Evolutionary conservation across 2,888 invertebrate species (phyloP), one percentile per base, ranked within the genome.

Genomic region (Cremastinae sp.): DNA sequence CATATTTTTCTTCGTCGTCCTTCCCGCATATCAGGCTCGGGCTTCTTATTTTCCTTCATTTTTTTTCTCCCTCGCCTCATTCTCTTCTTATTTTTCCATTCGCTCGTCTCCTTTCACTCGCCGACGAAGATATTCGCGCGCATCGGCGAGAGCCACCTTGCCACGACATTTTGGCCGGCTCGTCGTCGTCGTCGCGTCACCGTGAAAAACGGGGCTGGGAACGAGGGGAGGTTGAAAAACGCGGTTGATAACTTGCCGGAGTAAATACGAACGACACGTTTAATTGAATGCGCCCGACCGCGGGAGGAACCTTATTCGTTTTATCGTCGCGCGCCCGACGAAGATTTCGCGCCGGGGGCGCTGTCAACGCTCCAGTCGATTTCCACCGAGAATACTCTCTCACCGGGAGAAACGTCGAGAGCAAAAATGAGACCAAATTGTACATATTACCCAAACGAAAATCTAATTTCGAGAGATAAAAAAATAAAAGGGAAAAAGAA

Each of bases 261-360:
- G 18, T 34, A n/a, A n/a, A n/a, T n/a, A n/a, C n/a, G n/a, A n/a
- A n/a, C n/a, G n/a, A n/a, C n/a, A n/a, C n/a, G n/a, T n/a, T n/a
- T n/a, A n/a, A n/a, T n/a, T n/a, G n/a, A n/a, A n/a, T n/a, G n/a
- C n/a, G n/a, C n/a, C n/a, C 34, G 28, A 61, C 61, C 47, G 16
- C 34, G 54, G 12, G 61, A 28, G 43, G 1, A 14, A 7, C 49
- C 53, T 51, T 36, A n/a, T 20, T 8, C 7, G 34, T 5, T 41
- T 10, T 18, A 38, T 22, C n/a, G 10, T 34, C 49, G 45, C 22
- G 22, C 36, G 49, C 49, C 53, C 28, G 53, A 34, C 65, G 70
- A 54, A 58, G 69, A 76, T 69, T 69, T 54, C 58, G 59, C 59
- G 51, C 59, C 62, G 59, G 45, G 43, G 16, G 22, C 56, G 41